These are phyloP conservation scores for Muscicapa adusta DNA, from an alignment of 2,113 vertebrate species.

Conservation along the genomic window DNA sequence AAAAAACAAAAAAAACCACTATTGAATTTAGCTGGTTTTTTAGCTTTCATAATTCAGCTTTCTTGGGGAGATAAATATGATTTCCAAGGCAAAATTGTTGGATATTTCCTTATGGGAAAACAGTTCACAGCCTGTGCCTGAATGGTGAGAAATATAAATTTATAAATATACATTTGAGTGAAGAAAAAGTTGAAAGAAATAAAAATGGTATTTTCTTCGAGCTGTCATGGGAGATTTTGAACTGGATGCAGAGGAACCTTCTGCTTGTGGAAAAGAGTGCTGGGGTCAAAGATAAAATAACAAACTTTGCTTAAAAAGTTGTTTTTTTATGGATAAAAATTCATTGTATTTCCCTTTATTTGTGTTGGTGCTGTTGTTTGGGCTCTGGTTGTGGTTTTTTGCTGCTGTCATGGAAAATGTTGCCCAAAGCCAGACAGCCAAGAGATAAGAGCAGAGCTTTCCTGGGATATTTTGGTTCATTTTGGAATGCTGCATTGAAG, in stretches of 20 bases:
- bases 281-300: neutral
- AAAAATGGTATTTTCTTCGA: too few species aligned
- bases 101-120: neutral
- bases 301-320: neutral
- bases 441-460: slow-evolving; percentile 22
- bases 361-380: neutral
- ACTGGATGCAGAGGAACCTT: neutral
- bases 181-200: too few species aligned
- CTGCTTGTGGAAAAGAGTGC: neutral
- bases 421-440: neutral
- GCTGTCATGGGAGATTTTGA: neutral
- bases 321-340: neutral
- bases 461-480: neutral
- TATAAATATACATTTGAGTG: too few species aligned
- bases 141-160: neutral
- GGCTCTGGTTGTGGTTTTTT: neutral
- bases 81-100: neutral
- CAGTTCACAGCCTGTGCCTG: neutral
- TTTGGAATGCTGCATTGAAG: neutral
- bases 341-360: neutral
- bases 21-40: neutral
- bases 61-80: neutral
- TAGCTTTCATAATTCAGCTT: neutral
- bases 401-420: neutral
- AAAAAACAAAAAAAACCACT: neutral